phyloP scores from a whole-genome alignment of 2,113 vertebrate species.

The Desmodus rotundus region DNA sequence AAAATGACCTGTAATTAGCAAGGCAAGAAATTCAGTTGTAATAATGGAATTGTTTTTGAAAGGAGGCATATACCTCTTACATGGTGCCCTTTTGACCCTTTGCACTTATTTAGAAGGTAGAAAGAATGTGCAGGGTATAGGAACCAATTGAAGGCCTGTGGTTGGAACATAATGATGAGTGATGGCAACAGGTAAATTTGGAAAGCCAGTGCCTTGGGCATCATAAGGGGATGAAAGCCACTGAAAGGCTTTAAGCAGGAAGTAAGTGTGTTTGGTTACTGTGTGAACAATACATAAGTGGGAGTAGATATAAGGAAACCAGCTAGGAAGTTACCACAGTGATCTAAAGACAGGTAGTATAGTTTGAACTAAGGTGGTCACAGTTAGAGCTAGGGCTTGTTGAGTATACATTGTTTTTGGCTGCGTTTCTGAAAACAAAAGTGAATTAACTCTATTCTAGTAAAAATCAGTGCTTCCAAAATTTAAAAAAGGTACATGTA shows the following conservation, averaged over 20 bases:
- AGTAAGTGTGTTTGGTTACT: neutral
- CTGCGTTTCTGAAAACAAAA: conserved; percentile 31
- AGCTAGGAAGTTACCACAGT: neutral
- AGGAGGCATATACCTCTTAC: neutral
- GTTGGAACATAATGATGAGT: neutral
- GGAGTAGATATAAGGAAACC: neutral
- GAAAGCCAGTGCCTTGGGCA: neutral
- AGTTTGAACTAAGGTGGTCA: neutral
- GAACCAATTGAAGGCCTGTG: neutral
- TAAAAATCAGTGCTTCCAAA: neutral
- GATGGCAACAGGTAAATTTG: neutral
- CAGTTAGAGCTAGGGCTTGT: neutral
- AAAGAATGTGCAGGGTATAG: neutral
- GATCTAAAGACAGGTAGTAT: neutral
- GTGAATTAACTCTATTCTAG: neutral
- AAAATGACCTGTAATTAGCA: neutral
- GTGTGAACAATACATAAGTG: neutral
- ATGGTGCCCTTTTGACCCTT: neutral
- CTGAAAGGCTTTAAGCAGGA: neutral
- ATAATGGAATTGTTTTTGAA: neutral
- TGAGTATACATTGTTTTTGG: neutral
- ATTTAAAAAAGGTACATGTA: neutral
- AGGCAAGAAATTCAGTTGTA: neutral
- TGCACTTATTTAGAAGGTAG: neutral
- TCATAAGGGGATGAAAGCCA: neutral